Base-by-base conservation (phyloP, 1,140 invertebrate genomes). In the Myzus persicae region DNA sequence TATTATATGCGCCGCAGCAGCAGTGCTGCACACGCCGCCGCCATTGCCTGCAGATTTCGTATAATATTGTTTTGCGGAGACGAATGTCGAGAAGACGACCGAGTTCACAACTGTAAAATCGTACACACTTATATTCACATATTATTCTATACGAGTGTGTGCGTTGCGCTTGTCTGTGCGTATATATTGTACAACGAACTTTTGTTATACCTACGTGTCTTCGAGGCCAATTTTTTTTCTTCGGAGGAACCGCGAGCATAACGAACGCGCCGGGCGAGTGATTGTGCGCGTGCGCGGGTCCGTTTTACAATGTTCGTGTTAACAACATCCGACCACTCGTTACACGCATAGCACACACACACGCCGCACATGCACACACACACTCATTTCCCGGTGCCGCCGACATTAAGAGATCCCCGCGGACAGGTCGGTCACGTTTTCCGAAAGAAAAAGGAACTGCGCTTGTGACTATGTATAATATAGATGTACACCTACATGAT, bases 361-460 rank as follows among this genome's bases (percentile, higher is more conserved):
- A 81, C 38, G 24, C 1, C 1, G 1, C 20, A 67, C 31, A 18
- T 31, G 11, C 59, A 14, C 59, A n/a, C 59, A 14, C 26, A 59
- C 48, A 51, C 48, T 0, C 48, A 5, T 22, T 1, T n/a, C 22
- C 76, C 7, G 20, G 38, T 42, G 59, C 31, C 59, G 1, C 82
- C 9, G 82, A 84, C 82, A 84, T 84, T 42, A 40, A 84, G 82
- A 84, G 22, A 40, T 84, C 82, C 82, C 82, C 22, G 38, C 24
- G 22, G 82, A 84, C 82, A 40, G 82, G 82, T 82, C 36, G 82
- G 82, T 84, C 24, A 84, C 38, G 82, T 40, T 26, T 84, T 84
- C 9, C 22, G 40, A 2, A 42, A 84, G 38, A 84, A 84, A 82
- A 84, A 40, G 9, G 24, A 84, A n/a, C 59, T 67, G 59, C 31